phyloP scores from a whole-genome alignment of 2,888 invertebrate species.

The Nemurella pictetii region DNA sequence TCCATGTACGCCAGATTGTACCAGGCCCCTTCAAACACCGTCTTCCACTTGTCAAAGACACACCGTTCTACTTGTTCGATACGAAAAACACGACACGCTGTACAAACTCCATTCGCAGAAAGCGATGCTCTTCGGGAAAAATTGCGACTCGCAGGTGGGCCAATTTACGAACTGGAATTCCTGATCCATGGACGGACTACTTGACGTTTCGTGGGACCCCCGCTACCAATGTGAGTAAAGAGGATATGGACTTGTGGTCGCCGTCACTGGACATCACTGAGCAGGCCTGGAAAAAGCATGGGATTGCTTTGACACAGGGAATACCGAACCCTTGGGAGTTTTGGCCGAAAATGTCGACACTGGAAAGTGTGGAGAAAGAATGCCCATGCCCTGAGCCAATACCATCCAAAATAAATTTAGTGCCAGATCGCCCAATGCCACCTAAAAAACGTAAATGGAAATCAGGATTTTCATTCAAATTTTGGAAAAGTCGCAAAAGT shows the following conservation, averaged over 20 bases:
- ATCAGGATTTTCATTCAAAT: too few species aligned
- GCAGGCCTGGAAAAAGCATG: neutral
- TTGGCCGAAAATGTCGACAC: neutral
- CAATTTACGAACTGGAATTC: neutral
- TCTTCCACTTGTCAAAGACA: neutral
- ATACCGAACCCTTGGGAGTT: conserved; percentile 21
- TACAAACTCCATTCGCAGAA: neutral
- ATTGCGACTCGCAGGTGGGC: neutral
- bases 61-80: conserved; percentile 4
- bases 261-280: neutral
- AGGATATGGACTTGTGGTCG: neutral
- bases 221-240: neutral
- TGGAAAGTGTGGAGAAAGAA: neutral
- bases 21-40: conserved; percentile 14
- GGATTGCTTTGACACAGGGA: neutral
- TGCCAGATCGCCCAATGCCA: too few species aligned
- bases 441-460: too few species aligned
- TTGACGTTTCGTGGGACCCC: neutral
- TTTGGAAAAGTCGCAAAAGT: too few species aligned
- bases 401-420: too few species aligned
- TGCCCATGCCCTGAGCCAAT: neutral
- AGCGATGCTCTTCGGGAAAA: neutral
- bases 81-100: neutral
- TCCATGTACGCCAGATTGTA: neutral
- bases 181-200: conserved; percentile 22